These are phyloP conservation scores for Apoda limacodes DNA, from an alignment of 2,888 invertebrate species.

Conservation along the genomic window DNA sequence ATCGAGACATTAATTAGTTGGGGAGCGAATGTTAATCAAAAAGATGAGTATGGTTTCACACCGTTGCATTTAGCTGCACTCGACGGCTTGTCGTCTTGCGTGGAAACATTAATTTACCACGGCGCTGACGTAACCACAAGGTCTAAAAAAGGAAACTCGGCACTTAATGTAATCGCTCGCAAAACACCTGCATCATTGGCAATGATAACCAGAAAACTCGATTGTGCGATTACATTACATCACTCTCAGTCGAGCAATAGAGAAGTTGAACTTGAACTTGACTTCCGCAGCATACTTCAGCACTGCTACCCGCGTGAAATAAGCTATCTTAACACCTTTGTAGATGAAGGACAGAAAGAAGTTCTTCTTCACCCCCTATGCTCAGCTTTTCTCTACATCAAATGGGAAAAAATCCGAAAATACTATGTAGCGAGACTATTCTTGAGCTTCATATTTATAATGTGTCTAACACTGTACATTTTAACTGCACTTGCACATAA, in stretches of 20 bases:
- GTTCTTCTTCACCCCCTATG: conserved; percentile 88
- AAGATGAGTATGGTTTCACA: conserved; percentile 88
- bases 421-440: conserved; percentile 85
- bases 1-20: conserved; percentile 82
- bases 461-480: conserved; percentile 85
- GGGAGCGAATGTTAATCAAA: conserved; percentile 85
- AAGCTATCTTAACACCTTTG: conserved; percentile 86
- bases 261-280: conserved; percentile 84
- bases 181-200: conserved; percentile 89
- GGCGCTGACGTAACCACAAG: conserved; percentile 91
- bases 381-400: conserved; percentile 87
- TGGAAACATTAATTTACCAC: conserved; percentile 84
- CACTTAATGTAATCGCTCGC: conserved; percentile 85
- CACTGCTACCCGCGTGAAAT: conserved; percentile 88
- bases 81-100: conserved; percentile 87
- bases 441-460: conserved; percentile 82
- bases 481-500: conserved; percentile 86
- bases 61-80: conserved; percentile 88
- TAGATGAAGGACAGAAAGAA: conserved; percentile 90
- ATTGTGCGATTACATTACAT: conserved; percentile 82
- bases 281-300: conserved; percentile 84
- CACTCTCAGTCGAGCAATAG: conserved; percentile 83
- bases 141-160: conserved; percentile 88
- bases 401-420: conserved; percentile 91
- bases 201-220: conserved; percentile 84